Conservation (phyloP, 1,140 invertebrate genomes). For the Apis florea region DNA sequence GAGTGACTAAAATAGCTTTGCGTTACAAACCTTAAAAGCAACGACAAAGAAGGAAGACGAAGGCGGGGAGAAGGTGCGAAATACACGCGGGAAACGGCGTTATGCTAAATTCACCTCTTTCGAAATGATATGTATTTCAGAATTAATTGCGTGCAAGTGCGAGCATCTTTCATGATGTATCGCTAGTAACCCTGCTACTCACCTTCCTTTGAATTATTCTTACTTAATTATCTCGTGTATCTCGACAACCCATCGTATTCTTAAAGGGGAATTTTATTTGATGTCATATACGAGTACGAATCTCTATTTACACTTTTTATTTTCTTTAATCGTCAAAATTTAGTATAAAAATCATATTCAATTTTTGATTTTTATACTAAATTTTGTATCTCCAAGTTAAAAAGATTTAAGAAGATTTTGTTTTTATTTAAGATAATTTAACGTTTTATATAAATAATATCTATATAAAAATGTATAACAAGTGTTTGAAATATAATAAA, state of each 20-base stretch:
- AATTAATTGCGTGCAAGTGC: conserved; percentile 44
- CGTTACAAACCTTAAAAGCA: conserved; percentile 48
- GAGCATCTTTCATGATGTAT: conserved; percentile 36
- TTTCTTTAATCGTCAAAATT: not conserved
- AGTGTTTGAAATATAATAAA: too few species aligned
- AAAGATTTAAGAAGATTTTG: too few species aligned
- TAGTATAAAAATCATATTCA: too few species aligned
- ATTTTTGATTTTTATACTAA: not conserved
- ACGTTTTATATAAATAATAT: too few species aligned
- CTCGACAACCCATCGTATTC: conserved; percentile 21
- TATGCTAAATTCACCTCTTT: conserved; percentile 42
- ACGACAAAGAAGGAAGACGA: not conserved
- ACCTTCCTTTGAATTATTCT: conserved; percentile 40
- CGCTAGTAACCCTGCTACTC: conserved; percentile 4
- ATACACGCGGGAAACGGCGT: conserved; percentile 18
- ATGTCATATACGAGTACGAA: not conserved
- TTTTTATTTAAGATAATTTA: too few species aligned
- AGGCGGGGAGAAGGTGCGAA: not conserved
- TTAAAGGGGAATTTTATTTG: conserved; percentile 29
- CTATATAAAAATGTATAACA: too few species aligned
- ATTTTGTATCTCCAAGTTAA: too few species aligned
- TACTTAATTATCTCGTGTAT: conserved; percentile 35
- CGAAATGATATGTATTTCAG: conserved; percentile 38
- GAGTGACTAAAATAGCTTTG: conserved; percentile 36
- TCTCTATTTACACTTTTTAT: too few species aligned